Evolutionary conservation across 1,140 invertebrate genomes (phyloP).

Genomic region (Papilio helenus): DNA sequence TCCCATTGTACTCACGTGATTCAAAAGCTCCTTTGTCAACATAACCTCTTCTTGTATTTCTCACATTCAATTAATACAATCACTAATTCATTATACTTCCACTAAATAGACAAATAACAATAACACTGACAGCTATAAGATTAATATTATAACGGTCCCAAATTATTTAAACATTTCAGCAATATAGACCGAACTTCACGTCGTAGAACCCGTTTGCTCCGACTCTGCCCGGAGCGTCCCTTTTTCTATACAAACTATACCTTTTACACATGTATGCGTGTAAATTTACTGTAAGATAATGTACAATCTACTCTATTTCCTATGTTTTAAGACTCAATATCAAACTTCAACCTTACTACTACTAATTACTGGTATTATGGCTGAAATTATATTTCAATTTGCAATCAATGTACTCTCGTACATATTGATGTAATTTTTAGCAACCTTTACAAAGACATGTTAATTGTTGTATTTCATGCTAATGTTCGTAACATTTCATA

Average conservation of each 20-base stretch:
- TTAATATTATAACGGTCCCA: slow-evolving; percentile 28
- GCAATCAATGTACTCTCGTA: not conserved
- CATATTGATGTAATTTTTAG: not conserved
- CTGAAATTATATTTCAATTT: not conserved
- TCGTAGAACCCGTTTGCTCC: slow-evolving; percentile 45
- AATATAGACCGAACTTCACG: slow-evolving; percentile 31
- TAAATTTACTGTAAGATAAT: not conserved
- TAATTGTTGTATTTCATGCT: not conserved
- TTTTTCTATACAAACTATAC: slow-evolving; percentile 61
- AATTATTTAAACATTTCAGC: slow-evolving; percentile 31
- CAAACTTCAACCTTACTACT: not conserved
- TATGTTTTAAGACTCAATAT: not conserved
- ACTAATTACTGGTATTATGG: not conserved
- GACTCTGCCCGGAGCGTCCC: slow-evolving; percentile 54
- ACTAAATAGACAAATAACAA: slow-evolving; percentile 13
- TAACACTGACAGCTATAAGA: slow-evolving; percentile 14
- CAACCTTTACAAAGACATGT: not conserved
- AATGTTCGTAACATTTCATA: not conserved
- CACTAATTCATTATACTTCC: not conserved
- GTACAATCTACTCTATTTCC: not conserved
- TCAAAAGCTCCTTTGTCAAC: slow-evolving; percentile 66
- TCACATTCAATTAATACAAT: not conserved
- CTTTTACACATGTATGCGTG: slow-evolving; percentile 57
- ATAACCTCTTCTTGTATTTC: slow-evolving; percentile 61
- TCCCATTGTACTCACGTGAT: slow-evolving; percentile 55